phyloP scores from a whole-genome alignment of 2,888 invertebrate species.

The Melitaea athalia region DNA sequence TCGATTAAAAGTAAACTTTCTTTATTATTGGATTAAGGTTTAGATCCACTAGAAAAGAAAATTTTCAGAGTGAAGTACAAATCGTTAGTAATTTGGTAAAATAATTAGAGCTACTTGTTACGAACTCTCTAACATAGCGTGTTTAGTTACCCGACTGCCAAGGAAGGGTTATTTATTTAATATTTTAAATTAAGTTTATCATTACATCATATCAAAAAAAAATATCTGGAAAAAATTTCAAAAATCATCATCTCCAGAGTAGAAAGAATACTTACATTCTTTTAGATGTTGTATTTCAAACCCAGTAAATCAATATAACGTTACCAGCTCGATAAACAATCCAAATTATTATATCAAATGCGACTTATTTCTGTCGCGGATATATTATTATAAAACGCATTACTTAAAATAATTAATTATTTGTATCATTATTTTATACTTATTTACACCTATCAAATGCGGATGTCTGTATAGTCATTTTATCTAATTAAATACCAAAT shows the following conservation, averaged over 20 bases:
- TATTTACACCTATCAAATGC: slow-evolving; percentile 32
- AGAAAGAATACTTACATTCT: too few relatives aligned
- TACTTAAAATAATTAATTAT: not conserved
- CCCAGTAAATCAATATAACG: too few relatives aligned
- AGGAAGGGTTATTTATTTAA: too few relatives aligned
- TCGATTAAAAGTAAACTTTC: not conserved
- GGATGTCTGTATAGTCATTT: slow-evolving; percentile 14
- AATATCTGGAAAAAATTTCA: too few relatives aligned
- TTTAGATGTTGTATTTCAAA: too few relatives aligned
- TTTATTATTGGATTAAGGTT: not conserved
- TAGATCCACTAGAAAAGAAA: not conserved
- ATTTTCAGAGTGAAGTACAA: not conserved
- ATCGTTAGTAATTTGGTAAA: not conserved
- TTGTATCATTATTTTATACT: slow-evolving; percentile 17
- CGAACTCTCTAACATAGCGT: not conserved
- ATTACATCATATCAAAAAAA: too few relatives aligned
- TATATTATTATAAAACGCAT: not conserved
- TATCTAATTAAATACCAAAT: slow-evolving; percentile 7
- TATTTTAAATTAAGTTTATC: too few relatives aligned
- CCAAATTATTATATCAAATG: too few relatives aligned
- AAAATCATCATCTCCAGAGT: too few relatives aligned
- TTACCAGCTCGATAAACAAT: too few relatives aligned
- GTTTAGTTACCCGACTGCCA: not conserved
- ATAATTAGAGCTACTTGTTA: not conserved
- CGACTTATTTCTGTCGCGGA: not conserved